Evolutionary conservation across 2,888 invertebrate species (phyloP).

Genomic region (Spisula subtruncata): DNA sequence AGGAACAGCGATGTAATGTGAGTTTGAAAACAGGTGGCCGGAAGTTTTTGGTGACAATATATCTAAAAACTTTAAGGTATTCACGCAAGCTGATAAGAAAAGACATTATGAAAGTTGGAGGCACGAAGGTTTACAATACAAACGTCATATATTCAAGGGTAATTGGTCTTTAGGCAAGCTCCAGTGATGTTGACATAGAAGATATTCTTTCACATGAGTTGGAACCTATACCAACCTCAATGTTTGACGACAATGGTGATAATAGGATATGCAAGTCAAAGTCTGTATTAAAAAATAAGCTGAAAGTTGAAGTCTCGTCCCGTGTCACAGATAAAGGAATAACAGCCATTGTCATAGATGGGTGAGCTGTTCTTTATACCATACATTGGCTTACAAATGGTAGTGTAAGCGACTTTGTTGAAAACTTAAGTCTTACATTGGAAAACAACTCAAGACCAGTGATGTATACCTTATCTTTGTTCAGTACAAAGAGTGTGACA

Average conservation of each 20-base stretch:
- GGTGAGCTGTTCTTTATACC: conserved; percentile 41
- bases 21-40: conserved; percentile 48
- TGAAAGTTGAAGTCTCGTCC: not conserved
- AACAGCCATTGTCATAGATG: conserved; percentile 30
- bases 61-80: not conserved
- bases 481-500: too few relatives aligned
- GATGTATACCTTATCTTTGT: too few relatives aligned
- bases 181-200: conserved; percentile 38
- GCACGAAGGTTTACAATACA: conserved; percentile 47
- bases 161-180: conserved; percentile 49
- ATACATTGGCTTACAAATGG: conserved; percentile 37
- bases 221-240: conserved; percentile 50
- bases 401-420: conserved; percentile 18
- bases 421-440: not conserved
- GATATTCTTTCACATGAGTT: conserved; percentile 38
- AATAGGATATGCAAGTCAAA: conserved; percentile 35
- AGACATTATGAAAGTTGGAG: conserved; percentile 33
- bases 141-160: conserved; percentile 50
- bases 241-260: conserved; percentile 54
- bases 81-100: conserved; percentile 16
- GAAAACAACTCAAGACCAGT: not conserved
- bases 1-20: conserved; percentile 32
- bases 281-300: conserved; percentile 22
- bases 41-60: conserved; percentile 19
- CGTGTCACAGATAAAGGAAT: not conserved